A percentile compares a stretch with the other conserved stretches of the same genome.
Conservation (phyloP, 2,113 vertebrate species). For the Leucoraja erinaceus region DNA sequence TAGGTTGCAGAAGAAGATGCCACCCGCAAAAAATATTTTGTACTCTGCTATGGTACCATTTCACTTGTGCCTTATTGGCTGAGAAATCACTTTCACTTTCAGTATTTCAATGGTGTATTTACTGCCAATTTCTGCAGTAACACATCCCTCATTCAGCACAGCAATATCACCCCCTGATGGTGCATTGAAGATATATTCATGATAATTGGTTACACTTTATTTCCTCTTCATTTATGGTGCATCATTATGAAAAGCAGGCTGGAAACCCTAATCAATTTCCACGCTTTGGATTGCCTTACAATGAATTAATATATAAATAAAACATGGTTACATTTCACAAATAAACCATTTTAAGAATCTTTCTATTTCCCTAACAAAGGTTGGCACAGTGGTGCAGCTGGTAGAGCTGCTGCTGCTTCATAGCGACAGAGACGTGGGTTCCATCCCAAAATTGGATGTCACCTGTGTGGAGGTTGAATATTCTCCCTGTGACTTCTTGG, state of each 20-base stretch:
- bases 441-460: no score
- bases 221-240: no score
- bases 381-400: no score
- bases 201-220: not conserved
- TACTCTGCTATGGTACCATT: not conserved
- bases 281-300: not conserved
- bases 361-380: no score
- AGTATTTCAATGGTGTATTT: not conserved
- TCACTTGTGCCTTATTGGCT: not conserved
- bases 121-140: not conserved
- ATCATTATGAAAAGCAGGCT: not conserved
- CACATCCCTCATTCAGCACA: not conserved
- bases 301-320: not conserved
- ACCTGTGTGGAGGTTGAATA: no score
- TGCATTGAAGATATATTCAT: not conserved
- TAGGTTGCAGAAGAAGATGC: not conserved
- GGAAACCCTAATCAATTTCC: not conserved
- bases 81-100: not conserved
- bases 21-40: not conserved
- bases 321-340: not conserved
- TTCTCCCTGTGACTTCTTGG: no score
- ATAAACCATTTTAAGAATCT: not conserved
- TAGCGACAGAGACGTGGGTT: no score
- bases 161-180: conserved; percentile 1
- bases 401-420: no score